Base-by-base conservation (phyloP, 2,888 invertebrate genomes). In the Fragum sueziense region DNA sequence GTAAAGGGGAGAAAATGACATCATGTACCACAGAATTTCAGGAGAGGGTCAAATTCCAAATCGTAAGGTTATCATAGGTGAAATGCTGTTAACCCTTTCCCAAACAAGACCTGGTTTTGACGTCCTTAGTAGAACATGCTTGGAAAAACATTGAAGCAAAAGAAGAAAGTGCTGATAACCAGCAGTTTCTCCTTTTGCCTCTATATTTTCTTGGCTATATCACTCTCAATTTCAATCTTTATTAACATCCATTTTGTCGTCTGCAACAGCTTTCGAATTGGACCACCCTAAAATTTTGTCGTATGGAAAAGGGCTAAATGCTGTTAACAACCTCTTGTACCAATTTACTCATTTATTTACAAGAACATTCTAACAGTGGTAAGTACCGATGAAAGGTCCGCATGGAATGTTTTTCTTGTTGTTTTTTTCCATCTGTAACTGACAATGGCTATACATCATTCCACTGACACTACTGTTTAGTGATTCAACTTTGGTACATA, bases 331-430 rank as follows among this genome's bases (percentile, higher is more conserved):
- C 57, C 27, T 57, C 14, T 27, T 29, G 14, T 29, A 57, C 27
- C 57, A 57, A 57, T 57, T 57, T 57, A 27, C 25, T 27, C 57
- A 57, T 57, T 57, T 57, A 27, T 57, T 57, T 57, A 57, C 22
- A 25, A 14, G 1, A 7, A 57, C 57, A 57, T 57, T 57, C 29
- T 57, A 27, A 57, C 57, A 25, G 14, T 25, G 29, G 29, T 27
- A 57, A 29, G 27, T 29, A 57, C 57, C 29, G 57, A 14, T 57
- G 57, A 57, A 57, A 57, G 29, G 11, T 27, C 14, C 9, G 1
- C 27, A 29, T 57, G 57, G 57, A 57, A 57, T 57, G 57, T 57
- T 57, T 57, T 57, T 57, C 57, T 57, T 57, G 57, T 57, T 27
- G 27, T 57, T 57, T 29, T 57, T 57, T 57, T 22, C 27, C 57